A percentile compares a stretch with the other conserved stretches of the same genome.
Conservation (phyloP, 2,797 vertebrate species). For the Agapornis canus region DNA sequence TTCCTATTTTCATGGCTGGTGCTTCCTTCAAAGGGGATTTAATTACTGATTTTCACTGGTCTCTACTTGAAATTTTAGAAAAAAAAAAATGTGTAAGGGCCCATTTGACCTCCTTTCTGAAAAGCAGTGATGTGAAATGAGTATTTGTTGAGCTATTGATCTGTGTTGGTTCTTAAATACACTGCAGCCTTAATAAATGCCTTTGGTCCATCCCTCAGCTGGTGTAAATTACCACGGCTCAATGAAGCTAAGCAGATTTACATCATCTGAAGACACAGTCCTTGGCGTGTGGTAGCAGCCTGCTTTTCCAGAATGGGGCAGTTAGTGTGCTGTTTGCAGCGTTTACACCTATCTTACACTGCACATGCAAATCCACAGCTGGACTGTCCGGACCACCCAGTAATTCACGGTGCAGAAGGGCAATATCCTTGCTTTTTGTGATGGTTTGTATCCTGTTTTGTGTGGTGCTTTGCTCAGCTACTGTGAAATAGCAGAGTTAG, state of each 20-base stretch:
- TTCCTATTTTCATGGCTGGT: neutral
- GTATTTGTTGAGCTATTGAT: slow-evolving; percentile 60
- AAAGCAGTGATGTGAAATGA: slow-evolving; percentile 45
- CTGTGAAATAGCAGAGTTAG: accelerated
- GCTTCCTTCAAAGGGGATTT: neutral
- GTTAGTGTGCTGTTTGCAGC: accelerated
- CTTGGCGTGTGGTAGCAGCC: neutral
- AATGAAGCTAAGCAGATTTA: slow-evolving; percentile 51
- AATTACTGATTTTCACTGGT: neutral
- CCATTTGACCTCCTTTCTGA: slow-evolving; percentile 41
- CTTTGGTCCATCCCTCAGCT: slow-evolving; percentile 38
- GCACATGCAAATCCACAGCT: accelerated
- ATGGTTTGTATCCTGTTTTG: neutral
- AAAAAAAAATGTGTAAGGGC: neutral
- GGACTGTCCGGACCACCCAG: neutral
- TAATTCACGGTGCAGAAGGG: neutral
- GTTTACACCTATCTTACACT: neutral
- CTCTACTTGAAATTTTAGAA: slow-evolving; percentile 27
- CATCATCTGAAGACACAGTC: neutral
- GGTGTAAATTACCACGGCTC: slow-evolving; percentile 39
- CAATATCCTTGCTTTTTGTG: neutral
- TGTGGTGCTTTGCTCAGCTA: neutral
- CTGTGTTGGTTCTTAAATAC: slow-evolving; percentile 59
- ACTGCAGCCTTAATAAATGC: slow-evolving; percentile 49
- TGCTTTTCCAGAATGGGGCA: neutral